A percentile compares a stretch with the other conserved stretches of the same genome.
These are phyloP conservation scores for Choloepus hoffmanni DNA, from an alignment of 2,113 vertebrate genomes.

Conservation along the genomic window DNA sequence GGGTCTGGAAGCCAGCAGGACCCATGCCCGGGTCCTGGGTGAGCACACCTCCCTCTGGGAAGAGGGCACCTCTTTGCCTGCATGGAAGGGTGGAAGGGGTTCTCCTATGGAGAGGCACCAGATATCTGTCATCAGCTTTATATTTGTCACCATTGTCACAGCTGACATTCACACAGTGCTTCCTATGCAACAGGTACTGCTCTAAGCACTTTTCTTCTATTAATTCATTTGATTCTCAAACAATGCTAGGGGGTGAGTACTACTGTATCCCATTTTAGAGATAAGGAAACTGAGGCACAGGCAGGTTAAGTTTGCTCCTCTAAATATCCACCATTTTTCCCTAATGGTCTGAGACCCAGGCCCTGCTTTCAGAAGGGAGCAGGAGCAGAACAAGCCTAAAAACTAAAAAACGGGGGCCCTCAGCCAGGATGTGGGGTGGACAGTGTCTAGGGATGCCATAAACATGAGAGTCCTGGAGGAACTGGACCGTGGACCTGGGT, in stretches of 20 bases:
- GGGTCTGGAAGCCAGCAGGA: neutral
- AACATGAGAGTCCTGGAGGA: accelerated
- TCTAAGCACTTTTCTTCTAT: neutral
- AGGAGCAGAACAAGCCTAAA: neutral
- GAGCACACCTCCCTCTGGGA: neutral
- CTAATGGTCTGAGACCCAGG: neutral
- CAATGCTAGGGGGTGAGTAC: neutral
- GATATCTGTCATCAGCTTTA: accelerated
- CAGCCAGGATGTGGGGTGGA: accelerated
- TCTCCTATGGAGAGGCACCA: no score
- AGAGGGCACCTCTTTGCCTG: neutral
- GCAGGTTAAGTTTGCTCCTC: neutral
- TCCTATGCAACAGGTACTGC: accelerated
- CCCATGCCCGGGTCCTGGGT: accelerated
- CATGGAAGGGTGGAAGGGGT: no score
- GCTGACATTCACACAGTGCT: neutral
- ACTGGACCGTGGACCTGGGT: accelerated
- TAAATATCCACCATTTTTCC: neutral
- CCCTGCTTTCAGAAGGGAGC: neutral
- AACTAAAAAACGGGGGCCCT: neutral
- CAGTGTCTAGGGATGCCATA: neutral
- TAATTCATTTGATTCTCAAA: neutral
- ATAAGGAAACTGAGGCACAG: neutral
- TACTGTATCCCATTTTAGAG: neutral
- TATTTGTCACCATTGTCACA: neutral